Evolutionary conservation across 2,888 invertebrate genomes (phyloP), one percentile per base, ranked within the genome.

Genomic region (Plusia festucae): DNA sequence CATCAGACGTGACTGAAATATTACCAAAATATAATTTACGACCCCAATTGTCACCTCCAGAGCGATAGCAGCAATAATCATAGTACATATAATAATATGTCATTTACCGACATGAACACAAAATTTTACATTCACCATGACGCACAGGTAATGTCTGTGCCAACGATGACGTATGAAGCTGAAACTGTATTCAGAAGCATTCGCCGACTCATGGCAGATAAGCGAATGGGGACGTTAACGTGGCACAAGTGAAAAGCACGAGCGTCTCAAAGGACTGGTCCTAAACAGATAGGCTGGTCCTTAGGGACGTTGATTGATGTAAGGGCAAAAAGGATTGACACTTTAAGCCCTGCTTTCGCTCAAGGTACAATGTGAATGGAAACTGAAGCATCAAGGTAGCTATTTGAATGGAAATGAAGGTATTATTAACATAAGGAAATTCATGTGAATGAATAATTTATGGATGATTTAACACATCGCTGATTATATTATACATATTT

Each of bases 201-300:
- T 90, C 79, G 88, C 85, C 79, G 82, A 90, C 82, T 91, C 90
- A 90, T 82, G 84, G 81, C 76, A 90, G 91, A 91, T 91, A 91
- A 90, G 89, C 88, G 83, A 90, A 90, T 86, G 90, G 83, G 82
- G 72, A 76, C 84, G 76, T 72, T 67, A 73, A 78, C 67, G n/a
- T 53, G 52, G 68, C 22, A 49, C 75, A 67, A 77, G 64, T 56
- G 27, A 76, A 54, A 72, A 75, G 82, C 72, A 61, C 56, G 46
- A 6, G 18, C 52, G 60, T 32, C 49, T 66, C 22, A 52, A 55
- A 53, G 52, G 27, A 40, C 58, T 64, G 49, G 27, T 49, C 65
- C 22, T 57, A 44, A 52, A 60, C 40, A 52, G 64, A 58, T 56
- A 63, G 30, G 16, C 24, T 65, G 61, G 49, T 70, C 63, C 63